phyloP scores from a whole-genome alignment of 2,888 invertebrate genomes.

The Boloria euphrosyne region DNA sequence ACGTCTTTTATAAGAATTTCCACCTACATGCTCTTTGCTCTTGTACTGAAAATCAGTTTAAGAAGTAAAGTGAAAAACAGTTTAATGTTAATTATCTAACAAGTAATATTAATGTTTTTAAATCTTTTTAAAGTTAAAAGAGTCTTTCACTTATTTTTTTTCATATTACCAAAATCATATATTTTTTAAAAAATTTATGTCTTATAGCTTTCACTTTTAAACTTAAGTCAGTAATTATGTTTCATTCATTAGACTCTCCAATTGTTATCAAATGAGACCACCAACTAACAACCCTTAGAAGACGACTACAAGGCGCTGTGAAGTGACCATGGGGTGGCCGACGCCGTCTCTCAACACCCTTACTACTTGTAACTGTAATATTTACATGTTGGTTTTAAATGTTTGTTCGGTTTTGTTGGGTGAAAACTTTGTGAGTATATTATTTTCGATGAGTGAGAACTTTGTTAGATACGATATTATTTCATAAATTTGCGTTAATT shows the following conservation, averaged over 20 bases:
- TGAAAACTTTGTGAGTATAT: no score
- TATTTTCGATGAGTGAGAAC: no score
- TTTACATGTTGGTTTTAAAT: no score
- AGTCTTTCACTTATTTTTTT: no score
- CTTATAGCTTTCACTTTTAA: background rate
- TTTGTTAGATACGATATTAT: no score
- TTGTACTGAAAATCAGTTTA: conserved; percentile 11
- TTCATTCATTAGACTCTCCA: conserved; percentile 6
- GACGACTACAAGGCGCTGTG: conserved; percentile 31
- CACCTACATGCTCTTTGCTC: conserved; percentile 19
- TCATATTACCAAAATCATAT: no score
- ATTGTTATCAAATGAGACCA: conserved; percentile 40
- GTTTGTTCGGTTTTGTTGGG: no score
- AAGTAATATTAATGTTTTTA: no score
- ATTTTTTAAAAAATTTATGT: no score
- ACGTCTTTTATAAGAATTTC: conserved; percentile 16
- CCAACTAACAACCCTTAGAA: conserved; percentile 39
- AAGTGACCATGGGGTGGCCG: conserved; percentile 42
- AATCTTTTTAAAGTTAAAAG: no score
- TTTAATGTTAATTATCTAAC: background rate
- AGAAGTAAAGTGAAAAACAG: background rate
- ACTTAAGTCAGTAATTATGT: background rate
- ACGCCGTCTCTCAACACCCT: conserved; percentile 27
- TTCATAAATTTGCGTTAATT: no score
- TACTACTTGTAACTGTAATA: conserved; percentile 13